Evolutionary conservation across 2,113 vertebrate genomes (phyloP).

Genomic region (Philantomba maxwellii): DNA sequence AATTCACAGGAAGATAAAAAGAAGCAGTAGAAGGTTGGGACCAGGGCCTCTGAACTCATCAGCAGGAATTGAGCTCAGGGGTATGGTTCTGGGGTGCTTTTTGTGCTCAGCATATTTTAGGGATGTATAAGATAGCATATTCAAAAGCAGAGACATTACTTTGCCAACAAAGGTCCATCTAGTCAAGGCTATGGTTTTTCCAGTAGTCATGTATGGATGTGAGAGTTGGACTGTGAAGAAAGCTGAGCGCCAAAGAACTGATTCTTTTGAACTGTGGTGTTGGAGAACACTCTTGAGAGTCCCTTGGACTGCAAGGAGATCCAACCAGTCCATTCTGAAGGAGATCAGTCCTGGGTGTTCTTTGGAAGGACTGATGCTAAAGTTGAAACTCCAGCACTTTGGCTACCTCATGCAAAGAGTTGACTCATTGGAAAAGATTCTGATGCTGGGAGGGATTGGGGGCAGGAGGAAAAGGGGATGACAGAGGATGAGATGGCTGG

Average conservation of each 20-base stretch:
- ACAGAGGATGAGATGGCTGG: neutral
- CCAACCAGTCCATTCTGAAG: neutral
- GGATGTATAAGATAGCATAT: neutral
- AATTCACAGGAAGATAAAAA: neutral
- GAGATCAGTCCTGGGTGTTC: neutral
- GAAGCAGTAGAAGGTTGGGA: neutral
- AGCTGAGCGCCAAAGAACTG: rapidly evolving
- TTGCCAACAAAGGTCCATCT: neutral
- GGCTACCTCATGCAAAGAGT: neutral
- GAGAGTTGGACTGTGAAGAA: neutral
- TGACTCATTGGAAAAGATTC: neutral
- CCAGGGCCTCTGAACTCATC: neutral
- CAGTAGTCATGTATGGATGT: neutral
- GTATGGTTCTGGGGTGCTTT: neutral
- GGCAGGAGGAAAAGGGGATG: neutral
- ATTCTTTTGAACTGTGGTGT: neutral
- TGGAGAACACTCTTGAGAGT: neutral
- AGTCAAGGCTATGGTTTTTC: neutral
- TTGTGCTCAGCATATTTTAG: neutral
- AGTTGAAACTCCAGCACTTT: neutral
- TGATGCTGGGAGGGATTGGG: neutral
- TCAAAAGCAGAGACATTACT: neutral
- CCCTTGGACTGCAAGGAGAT: neutral
- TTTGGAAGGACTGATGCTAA: neutral
- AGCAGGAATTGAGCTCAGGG: neutral